Conservation (phyloP, 53 echinoderm and acorn worm genomes). For the Mesocentrotus franciscanus region DNA sequence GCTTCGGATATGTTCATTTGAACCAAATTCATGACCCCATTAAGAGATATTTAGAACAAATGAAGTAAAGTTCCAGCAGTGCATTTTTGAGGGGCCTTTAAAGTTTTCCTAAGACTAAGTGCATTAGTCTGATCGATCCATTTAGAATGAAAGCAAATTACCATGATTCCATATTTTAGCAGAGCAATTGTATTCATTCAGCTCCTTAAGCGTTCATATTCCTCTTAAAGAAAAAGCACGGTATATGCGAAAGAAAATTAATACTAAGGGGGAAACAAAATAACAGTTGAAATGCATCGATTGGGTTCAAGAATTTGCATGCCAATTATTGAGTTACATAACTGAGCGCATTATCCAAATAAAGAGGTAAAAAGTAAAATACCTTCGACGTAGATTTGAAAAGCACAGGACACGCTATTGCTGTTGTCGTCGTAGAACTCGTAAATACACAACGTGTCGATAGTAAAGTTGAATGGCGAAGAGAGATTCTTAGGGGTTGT, state of each 20-base stretch:
- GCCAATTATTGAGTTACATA: neutral
- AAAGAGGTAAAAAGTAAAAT: neutral
- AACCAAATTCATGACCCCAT: neutral
- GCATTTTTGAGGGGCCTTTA: no score
- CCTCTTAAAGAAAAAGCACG: no score
- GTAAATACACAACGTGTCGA: slow-evolving; percentile 66
- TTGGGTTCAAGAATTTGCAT: neutral
- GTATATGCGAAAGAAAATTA: no score
- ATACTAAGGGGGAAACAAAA: no score
- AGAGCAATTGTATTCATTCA: no score
- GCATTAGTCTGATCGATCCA: no score
- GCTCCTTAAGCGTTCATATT: no score
- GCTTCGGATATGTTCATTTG: no score
- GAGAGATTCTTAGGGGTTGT: slow-evolving; percentile 69
- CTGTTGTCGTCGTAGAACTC: slow-evolving; percentile 67
- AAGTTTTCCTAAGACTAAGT: no score
- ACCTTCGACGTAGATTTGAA: slow-evolving; percentile 73
- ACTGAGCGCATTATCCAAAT: neutral
- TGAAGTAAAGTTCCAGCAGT: neutral
- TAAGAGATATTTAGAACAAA: neutral
- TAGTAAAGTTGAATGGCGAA: slow-evolving; percentile 77
- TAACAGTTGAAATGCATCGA: no score
- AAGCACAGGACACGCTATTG: slow-evolving; percentile 67
- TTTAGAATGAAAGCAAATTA: no score
- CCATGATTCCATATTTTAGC: no score